Evolutionary conservation across 2,113 vertebrate genomes (phyloP), one percentile per base, ranked within the genome.

Genomic region (Oryzias woworae): DNA sequence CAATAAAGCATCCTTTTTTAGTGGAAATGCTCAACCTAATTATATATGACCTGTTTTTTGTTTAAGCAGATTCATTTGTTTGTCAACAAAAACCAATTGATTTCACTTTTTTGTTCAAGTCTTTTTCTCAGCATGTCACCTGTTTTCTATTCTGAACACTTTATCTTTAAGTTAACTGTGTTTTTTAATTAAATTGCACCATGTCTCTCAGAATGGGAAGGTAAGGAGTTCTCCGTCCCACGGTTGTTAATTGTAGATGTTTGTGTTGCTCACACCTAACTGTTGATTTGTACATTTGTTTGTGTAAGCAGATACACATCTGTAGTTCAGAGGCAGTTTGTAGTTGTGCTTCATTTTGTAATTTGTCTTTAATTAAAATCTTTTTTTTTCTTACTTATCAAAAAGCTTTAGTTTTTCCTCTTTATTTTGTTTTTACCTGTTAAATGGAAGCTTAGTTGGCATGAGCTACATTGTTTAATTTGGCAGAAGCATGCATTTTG

Each of bases 181-280:
- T 92, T 85, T 91, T 57, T 91, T 83, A 87, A 92, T 91, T 77
- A 81, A 91, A 90, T 88, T 86, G 88, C 86, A 91, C 83, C 88
- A 77, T 89, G 90, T 90, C 88, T 90, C 75, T 86, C 91, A 93
- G 92, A 93, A 89, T 65, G 92, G 92, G 82, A 93, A 93, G 92
- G 91, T 93, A 92, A 93, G 92, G 68, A 82, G 58, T 72, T 15
- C 82, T 66, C 52, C 60, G 26, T 65, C 47, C 57, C 69, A 48
- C 49, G 63, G 59, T 36, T 76, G 60, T 84, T 49, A 69, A 69
- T 18, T 55, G 44, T 65, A 64, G 62, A 81, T 78, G 16, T 42
- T 75, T 17, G 55, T 62, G 12, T 26, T 66, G 68, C 72, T 58
- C 42, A 63, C 63, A 55, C 71, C 59, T 79, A 61, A 58, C 56